Evolutionary conservation across 2,113 vertebrate species (phyloP).

Genomic region (Himantopus leucocephalus): DNA sequence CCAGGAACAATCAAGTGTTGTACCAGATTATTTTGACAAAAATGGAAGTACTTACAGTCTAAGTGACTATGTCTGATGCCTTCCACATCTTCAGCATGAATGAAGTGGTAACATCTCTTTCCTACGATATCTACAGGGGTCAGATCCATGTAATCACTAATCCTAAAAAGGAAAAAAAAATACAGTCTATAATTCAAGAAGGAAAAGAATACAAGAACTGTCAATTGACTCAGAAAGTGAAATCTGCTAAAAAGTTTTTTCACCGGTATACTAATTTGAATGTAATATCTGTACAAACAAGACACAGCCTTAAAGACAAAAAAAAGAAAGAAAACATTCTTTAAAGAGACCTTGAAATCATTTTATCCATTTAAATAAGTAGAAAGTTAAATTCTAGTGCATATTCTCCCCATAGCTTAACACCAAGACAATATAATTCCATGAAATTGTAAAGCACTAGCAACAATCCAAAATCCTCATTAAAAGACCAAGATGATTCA

Average conservation of each 20-base stretch:
- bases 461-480: conserved; percentile 69
- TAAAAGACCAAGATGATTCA: conserved; percentile 75
- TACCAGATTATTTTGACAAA: background rate
- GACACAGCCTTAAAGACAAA: background rate
- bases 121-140: conserved; percentile 95
- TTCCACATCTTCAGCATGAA: conserved; percentile 97
- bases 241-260: background rate
- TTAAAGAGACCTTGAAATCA: conserved; percentile 33
- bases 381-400: conserved; percentile 17
- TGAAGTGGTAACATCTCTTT: conserved; percentile 97
- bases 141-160: conserved; percentile 99
- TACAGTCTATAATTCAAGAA: conserved; percentile 43
- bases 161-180: conserved; percentile 77
- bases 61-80: conserved; percentile 95
- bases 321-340: background rate
- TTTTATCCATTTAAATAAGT: conserved; percentile 52
- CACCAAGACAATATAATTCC: conserved; percentile 63
- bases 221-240: background rate
- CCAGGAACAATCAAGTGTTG: background rate
- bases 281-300: background rate
- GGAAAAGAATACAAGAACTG: background rate
- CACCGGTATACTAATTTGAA: background rate
- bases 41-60: conserved; percentile 88
- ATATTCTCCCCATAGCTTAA: background rate
- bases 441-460: conserved; percentile 66